Evolutionary conservation across 2,797 vertebrate genomes (phyloP), one percentile per base, ranked within the genome.

Genomic region (Rhyacichthys aspro): DNA sequence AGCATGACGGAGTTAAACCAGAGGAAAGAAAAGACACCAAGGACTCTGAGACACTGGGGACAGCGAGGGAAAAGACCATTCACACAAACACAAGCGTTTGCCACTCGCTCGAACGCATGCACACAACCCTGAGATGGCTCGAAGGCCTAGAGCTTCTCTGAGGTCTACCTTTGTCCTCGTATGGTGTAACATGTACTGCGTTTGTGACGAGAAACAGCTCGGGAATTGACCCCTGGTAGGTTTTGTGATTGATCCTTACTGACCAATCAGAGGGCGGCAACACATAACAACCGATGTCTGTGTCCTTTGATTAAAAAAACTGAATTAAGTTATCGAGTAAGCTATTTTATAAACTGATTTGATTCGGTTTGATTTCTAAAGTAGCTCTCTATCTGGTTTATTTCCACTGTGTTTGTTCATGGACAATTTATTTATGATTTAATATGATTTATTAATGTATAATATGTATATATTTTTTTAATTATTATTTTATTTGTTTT

Each of bases 1-100:
- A 94, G 93, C 94, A 95, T 91, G 91, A 92, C 93, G 93, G 94
- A 95, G 94, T 2, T 92, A 82, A 87, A 80, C 44, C 43, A 82
- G 78, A 89, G 84, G 85, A 74, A 72, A 85, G 81, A 86, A 87
- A 87, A 87, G 54, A 86, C 75, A 81, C 67, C 68, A 88, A 78
- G 72, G 75, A 80, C 79, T 80, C 76, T 50, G 72, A 91, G 85
- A 92, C 88, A 90, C 73, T 68, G 65, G 72, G 83, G 75, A 88
- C 88, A 79, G 83, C 56, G 72, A 67, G 86, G 88, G 88, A 74
- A 76, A 85, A 72, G 74, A 83, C 81, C 62, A 71, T 75, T 88
- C 79, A 85, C 84, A 86, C 77, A 73, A 61, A 65, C 74, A 84
- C 70, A 55, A 55, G 43, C 12, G 59, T 23, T 75, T 57, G 46